phyloP scores from a whole-genome alignment of 2,888 invertebrate genomes.

The Eledona agricola region DNA sequence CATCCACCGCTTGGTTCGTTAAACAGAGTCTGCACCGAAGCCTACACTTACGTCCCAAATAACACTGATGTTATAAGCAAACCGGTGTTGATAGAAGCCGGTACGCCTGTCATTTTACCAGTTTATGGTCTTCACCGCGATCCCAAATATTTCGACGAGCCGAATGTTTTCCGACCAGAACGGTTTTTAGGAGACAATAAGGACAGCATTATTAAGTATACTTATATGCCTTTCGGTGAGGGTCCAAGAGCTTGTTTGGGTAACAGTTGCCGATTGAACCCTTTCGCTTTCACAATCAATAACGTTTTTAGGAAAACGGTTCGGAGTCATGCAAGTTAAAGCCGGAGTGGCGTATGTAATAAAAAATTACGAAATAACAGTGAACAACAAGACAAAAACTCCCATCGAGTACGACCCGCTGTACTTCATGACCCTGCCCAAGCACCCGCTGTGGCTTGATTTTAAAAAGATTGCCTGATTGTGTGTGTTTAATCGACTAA shows the following conservation, averaged over 20 bases:
- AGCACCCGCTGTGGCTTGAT: slow-evolving; percentile 49
- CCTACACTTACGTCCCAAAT: slow-evolving; percentile 40
- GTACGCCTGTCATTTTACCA: slow-evolving; percentile 41
- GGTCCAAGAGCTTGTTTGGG: slow-evolving; percentile 53
- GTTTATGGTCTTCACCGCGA: slow-evolving; percentile 40
- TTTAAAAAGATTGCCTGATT: slow-evolving; percentile 30
- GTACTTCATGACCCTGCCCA: slow-evolving; percentile 41
- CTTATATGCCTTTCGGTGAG: slow-evolving; percentile 51
- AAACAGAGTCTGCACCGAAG: slow-evolving; percentile 43
- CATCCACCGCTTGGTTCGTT: slow-evolving; percentile 47
- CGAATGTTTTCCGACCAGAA: slow-evolving; percentile 43
- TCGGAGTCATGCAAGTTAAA: slow-evolving; percentile 53
- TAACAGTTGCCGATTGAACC: slow-evolving; percentile 22
- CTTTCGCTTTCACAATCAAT: not conserved
- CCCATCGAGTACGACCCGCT: slow-evolving; percentile 46
- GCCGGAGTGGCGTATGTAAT: slow-evolving; percentile 55
- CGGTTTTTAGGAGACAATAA: slow-evolving; percentile 49
- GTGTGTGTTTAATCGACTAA: too few species aligned
- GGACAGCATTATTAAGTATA: slow-evolving; percentile 44
- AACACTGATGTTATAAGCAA: slow-evolving; percentile 44
- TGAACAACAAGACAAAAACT: slow-evolving; percentile 46
- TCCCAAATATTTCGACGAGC: slow-evolving; percentile 41
- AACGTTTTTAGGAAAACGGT: slow-evolving; percentile 40
- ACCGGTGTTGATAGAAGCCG: slow-evolving; percentile 37
- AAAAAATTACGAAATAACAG: slow-evolving; percentile 49